Conservation (phyloP, 2,113 vertebrate genomes). For the Leptodactylus fuscus region DNA sequence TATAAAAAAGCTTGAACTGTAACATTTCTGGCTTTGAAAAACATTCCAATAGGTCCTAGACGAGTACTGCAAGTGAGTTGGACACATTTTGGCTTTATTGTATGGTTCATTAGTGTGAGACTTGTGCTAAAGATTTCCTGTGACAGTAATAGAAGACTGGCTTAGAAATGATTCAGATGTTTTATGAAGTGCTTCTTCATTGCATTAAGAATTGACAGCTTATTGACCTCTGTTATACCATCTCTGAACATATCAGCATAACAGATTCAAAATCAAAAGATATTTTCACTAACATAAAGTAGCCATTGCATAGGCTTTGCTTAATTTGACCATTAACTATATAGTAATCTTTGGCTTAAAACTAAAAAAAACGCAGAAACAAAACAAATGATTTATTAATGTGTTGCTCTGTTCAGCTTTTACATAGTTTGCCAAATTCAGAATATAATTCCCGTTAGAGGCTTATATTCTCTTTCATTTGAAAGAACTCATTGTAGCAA, state of each 20-base stretch:
- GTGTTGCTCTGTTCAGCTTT: conserved; percentile 29
- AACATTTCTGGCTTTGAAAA: too few species aligned
- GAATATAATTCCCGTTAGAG: not conserved
- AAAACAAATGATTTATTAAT: conserved; percentile 37
- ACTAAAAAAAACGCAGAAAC: not conserved
- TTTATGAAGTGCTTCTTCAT: too few species aligned
- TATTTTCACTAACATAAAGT: not conserved
- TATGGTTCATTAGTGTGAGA: too few species aligned
- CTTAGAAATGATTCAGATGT: too few species aligned
- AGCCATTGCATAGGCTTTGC: not conserved
- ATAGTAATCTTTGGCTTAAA: not conserved
- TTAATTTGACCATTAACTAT: not conserved
- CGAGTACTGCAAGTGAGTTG: too few species aligned
- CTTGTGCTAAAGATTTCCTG: too few species aligned
- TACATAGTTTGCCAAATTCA: conserved; percentile 37
- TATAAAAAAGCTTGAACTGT: too few species aligned
- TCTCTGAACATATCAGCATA: not conserved
- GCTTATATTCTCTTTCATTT: conserved; percentile 31
- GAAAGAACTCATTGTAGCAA: conserved; percentile 2
- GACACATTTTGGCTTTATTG: too few species aligned
- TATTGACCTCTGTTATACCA: not conserved
- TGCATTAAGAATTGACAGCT: too few species aligned
- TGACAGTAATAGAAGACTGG: too few species aligned
- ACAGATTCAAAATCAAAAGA: not conserved
- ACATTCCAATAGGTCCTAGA: too few species aligned